These are phyloP conservation scores for Heteronetta atricapilla DNA, from an alignment of 2,113 vertebrate species.

Conservation along the genomic window DNA sequence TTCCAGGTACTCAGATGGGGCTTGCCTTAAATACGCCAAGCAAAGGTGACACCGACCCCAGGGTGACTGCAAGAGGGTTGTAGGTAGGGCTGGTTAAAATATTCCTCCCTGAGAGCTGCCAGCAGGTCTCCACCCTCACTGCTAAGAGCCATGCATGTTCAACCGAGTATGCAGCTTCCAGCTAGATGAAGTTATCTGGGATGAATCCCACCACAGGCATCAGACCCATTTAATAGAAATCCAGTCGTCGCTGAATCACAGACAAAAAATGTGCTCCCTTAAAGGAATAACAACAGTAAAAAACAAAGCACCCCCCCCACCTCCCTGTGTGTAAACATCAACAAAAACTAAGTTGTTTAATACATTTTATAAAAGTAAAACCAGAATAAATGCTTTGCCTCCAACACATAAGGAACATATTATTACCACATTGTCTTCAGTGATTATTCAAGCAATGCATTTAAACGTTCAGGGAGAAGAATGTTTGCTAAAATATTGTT, in stretches of 20 bases:
- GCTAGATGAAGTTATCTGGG: conserved; percentile 6
- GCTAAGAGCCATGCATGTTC: background rate
- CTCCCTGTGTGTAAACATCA: conserved; percentile 32
- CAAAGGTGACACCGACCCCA: background rate
- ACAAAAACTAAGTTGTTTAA: conserved; percentile 18
- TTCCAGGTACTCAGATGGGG: conserved; percentile 37
- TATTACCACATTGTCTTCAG: conserved; percentile 61
- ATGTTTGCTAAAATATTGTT: conserved; percentile 64
- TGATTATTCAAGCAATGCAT: conserved; percentile 62
- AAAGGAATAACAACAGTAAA: background rate
- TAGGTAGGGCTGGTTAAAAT: background rate
- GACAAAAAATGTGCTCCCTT: background rate
- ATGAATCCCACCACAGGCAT: conserved; percentile 1
- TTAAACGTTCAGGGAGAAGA: conserved; percentile 65
- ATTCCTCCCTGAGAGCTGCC: background rate
- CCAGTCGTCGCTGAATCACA: background rate
- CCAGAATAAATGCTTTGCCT: conserved; percentile 43
- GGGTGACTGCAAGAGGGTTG: background rate
- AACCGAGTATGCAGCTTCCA: background rate
- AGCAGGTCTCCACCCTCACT: background rate
- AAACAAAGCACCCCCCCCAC: background rate
- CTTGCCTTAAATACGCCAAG: background rate
- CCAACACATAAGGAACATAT: conserved; percentile 67
- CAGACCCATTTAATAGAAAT: background rate
- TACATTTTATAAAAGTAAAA: conserved; percentile 48